A percentile compares a stretch with the other conserved stretches of the same genome.
These are phyloP conservation scores for Notamacropus eugenii DNA, from an alignment of 2,797 vertebrate genomes.

Conservation along the genomic window DNA sequence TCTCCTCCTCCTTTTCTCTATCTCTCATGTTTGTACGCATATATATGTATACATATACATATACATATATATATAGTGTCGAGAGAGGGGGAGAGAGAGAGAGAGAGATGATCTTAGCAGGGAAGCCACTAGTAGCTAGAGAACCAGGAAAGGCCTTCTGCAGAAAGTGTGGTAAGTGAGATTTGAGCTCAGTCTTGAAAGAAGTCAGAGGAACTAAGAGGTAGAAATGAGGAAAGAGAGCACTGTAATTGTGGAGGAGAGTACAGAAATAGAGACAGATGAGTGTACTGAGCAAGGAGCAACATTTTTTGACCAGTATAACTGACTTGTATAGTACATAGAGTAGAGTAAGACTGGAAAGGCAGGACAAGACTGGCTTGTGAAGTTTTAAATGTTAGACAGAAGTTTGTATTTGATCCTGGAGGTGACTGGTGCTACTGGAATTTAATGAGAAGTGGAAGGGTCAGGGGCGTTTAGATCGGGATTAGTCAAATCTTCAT, in stretches of 20 bases:
- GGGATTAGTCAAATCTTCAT: neutral
- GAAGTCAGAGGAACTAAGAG: neutral
- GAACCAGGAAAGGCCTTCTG: neutral
- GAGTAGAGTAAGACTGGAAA: neutral
- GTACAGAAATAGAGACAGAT: neutral
- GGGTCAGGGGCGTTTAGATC: neutral
- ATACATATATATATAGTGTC: too few relatives aligned
- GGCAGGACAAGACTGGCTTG: neutral
- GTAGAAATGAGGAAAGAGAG: neutral
- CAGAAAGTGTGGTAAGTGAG: neutral
- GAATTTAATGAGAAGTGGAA: neutral
- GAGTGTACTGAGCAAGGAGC: neutral
- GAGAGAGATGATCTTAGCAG: neutral
- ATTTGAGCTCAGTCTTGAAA: neutral
- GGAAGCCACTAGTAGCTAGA: neutral
- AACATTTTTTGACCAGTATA: neutral
- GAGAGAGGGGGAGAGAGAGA: neutral
- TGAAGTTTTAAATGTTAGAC: neutral
- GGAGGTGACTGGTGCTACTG: neutral
- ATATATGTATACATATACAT: neutral
- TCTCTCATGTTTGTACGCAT: neutral
- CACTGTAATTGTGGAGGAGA: neutral
- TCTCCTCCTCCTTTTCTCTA: neutral
- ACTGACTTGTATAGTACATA: neutral
- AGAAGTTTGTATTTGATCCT: neutral